phyloP scores from a whole-genome alignment of 2,888 invertebrate species.

The Lasioglossum figueresi region DNA sequence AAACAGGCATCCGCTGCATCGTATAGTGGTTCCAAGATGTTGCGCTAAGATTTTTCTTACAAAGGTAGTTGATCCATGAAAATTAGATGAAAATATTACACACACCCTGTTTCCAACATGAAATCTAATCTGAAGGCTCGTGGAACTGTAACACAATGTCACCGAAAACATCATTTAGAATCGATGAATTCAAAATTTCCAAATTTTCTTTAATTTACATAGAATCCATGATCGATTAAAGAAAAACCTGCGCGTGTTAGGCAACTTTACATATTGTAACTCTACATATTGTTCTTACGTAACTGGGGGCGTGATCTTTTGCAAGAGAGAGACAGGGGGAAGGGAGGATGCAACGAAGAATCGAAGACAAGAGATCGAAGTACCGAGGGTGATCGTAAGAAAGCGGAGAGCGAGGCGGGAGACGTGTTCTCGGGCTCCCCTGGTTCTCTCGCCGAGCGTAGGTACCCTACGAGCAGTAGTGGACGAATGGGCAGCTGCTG shows the following conservation, averaged over 20 bases:
- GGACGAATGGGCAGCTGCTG: constrained; percentile 73
- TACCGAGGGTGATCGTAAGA: constrained; percentile 32
- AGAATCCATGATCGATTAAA: neutral
- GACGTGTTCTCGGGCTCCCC: constrained; percentile 24
- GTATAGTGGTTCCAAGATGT: neutral
- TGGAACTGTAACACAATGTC: neutral
- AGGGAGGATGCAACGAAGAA: constrained; percentile 6
- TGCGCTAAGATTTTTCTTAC: neutral
- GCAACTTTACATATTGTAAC: too few species aligned
- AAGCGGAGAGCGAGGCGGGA: constrained; percentile 42
- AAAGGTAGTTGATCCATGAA: too few species aligned
- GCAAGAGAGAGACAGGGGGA: neutral
- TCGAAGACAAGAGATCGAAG: constrained; percentile 32
- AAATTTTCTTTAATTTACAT: neutral
- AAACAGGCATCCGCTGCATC: neutral
- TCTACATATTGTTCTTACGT: too few species aligned
- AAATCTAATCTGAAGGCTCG: neutral
- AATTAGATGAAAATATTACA: too few species aligned
- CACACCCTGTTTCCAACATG: neutral
- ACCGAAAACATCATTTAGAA: neutral
- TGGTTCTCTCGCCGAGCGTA: neutral
- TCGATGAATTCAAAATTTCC: too few species aligned
- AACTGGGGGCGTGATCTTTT: too few species aligned
- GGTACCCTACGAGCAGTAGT: constrained; percentile 63
- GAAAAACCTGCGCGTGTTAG: too few species aligned